phyloP scores from a whole-genome alignment of 23 tunicate genomes.

The Diplosoma virens region DNA sequence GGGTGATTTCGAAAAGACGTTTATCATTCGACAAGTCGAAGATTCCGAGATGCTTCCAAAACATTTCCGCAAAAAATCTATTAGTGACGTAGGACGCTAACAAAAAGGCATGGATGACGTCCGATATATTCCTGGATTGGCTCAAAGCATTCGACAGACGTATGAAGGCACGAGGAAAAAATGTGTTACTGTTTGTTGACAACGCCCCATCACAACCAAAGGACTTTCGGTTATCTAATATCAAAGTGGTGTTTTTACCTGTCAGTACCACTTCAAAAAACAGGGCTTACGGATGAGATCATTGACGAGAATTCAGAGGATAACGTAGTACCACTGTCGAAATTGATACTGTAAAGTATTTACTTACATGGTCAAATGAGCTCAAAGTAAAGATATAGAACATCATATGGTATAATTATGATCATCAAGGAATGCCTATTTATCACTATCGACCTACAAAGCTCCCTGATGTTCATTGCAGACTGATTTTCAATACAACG shows the following conservation, averaged over 20 bases:
- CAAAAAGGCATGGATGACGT: conserved; percentile 14
- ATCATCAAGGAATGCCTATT: no score
- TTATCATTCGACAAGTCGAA: conserved; percentile 15
- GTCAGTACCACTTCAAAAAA: background rate
- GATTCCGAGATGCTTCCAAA: background rate
- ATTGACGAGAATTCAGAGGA: background rate
- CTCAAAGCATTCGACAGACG: conserved; percentile 8
- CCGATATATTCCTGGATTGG: conserved; percentile 12
- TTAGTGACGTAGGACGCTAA: background rate
- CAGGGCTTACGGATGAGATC: conserved; percentile 1
- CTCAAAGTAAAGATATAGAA: no score
- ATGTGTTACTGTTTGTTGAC: background rate
- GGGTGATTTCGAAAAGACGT: conserved; percentile 11
- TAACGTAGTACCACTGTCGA: background rate
- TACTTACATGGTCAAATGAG: no score
- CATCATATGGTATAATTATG: no score
- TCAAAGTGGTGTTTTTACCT: background rate
- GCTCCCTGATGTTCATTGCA: no score
- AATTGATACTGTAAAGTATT: no score
- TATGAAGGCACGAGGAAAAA: background rate
- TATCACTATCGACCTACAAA: no score
- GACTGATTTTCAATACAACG: no score
- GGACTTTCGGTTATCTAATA: background rate
- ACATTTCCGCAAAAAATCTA: conserved; percentile 11
- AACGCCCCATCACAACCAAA: background rate